Conservation (phyloP, 2,888 invertebrate species). For the Agrotis clavis region DNA sequence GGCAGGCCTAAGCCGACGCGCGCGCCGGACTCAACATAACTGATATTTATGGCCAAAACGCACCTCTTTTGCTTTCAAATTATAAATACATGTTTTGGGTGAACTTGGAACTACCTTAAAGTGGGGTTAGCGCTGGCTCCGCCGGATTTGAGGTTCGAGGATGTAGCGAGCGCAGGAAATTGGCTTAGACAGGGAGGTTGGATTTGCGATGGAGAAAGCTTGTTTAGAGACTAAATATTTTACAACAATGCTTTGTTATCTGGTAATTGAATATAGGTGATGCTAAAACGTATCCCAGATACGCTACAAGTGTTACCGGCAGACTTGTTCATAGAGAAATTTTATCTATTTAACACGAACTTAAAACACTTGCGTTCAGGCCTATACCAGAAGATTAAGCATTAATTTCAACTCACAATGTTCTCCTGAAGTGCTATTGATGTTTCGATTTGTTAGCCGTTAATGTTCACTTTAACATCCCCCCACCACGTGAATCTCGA, state of each 20-base stretch:
- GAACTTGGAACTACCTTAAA: conserved; percentile 63
- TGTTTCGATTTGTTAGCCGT: conserved; percentile 49
- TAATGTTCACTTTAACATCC: conserved; percentile 39
- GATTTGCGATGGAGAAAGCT: conserved; percentile 22
- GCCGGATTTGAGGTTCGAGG: conserved; percentile 44
- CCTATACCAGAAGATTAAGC: conserved; percentile 10
- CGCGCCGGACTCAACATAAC: conserved; percentile 73
- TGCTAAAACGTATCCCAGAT: neutral
- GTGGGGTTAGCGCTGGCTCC: conserved; percentile 60
- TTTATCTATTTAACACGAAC: neutral
- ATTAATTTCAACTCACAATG: conserved; percentile 5
- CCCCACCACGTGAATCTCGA: conserved; percentile 52
- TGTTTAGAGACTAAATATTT: conserved; percentile 24
- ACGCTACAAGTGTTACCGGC: no score
- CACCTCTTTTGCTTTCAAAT: conserved; percentile 72
- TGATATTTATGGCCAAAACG: conserved; percentile 86
- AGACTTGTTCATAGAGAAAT: no score
- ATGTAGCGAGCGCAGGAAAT: conserved; percentile 41
- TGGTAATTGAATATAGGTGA: neutral
- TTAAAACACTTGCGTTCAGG: neutral
- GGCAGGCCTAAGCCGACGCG: conserved; percentile 71
- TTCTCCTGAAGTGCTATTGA: conserved; percentile 27
- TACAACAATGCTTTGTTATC: neutral
- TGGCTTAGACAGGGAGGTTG: conserved; percentile 33
- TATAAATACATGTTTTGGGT: conserved; percentile 69